Evolutionary conservation across 1,140 invertebrate genomes (phyloP).

Genomic region (Apocrypta bakeri): DNA sequence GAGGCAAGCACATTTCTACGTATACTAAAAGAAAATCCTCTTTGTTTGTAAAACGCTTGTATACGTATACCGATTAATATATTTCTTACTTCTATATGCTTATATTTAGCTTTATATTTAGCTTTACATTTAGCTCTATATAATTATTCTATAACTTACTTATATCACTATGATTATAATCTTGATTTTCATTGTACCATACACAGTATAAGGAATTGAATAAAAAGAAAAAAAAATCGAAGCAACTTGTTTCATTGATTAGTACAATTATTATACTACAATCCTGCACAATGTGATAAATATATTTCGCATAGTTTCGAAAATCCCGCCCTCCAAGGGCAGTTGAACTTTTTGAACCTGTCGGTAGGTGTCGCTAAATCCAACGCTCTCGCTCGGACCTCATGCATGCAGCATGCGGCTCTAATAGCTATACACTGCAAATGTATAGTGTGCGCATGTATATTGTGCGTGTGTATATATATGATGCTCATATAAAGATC

Average conservation of each 20-base stretch:
- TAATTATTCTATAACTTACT: not conserved
- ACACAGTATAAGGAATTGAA: slow-evolving; percentile 2
- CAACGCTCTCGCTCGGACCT: too few relatives aligned
- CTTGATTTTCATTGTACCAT: not conserved
- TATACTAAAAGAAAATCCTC: not conserved
- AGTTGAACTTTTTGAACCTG: not conserved
- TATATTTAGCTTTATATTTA: not conserved
- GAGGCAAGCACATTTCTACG: not conserved
- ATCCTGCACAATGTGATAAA: too few relatives aligned
- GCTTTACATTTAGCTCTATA: too few relatives aligned
- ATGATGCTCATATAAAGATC: too few relatives aligned
- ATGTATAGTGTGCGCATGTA: not conserved
- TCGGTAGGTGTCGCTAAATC: not conserved
- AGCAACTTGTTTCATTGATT: not conserved
- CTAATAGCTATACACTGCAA: too few relatives aligned
- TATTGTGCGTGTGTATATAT: not conserved
- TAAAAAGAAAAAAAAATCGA: not conserved
- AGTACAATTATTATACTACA: not conserved
- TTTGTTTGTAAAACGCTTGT: not conserved
- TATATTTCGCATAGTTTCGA: not conserved
- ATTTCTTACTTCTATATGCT: not conserved
- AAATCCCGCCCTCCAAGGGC: not conserved
- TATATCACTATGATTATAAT: not conserved
- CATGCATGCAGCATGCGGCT: too few relatives aligned
- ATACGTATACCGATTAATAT: not conserved